These are phyloP conservation scores for Ceratoteleas bidentatus DNA, from an alignment of 1,140 invertebrate species.

Conservation along the genomic window DNA sequence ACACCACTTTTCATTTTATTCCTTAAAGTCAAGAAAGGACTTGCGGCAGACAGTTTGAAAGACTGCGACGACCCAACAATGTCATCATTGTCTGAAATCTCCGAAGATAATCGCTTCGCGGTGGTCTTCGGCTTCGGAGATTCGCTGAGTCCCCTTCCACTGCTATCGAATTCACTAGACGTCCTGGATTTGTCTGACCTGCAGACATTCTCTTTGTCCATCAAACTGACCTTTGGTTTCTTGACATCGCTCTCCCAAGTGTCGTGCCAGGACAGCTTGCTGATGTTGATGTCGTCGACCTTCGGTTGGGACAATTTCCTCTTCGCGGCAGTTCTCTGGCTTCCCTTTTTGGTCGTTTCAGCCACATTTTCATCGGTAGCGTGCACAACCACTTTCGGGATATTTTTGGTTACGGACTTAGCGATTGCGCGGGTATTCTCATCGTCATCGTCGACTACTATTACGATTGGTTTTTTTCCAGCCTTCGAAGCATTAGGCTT, in stretches of 20 bases:
- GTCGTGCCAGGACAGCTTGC: conserved; percentile 36
- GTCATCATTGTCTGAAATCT: conserved; percentile 22
- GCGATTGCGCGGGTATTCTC: not conserved
- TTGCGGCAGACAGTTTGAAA: not conserved
- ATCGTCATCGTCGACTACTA: conserved; percentile 5
- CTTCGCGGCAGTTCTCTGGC: conserved; percentile 3
- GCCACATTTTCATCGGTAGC: not conserved
- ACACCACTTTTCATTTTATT: not conserved
- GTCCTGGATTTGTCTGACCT: conserved; percentile 17
- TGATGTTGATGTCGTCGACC: conserved; percentile 19
- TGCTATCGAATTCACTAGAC: conserved; percentile 28
- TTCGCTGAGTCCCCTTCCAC: conserved; percentile 2
- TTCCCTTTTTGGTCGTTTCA: not conserved
- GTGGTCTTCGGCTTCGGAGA: conserved; percentile 23
- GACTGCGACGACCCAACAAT: conserved; percentile 7
- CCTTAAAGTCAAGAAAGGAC: not conserved
- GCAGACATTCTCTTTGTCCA: conserved; percentile 44
- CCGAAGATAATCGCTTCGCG: conserved; percentile 11
- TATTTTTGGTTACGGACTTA: conserved; percentile 1
- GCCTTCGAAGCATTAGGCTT: not conserved
- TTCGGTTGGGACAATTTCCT: conserved; percentile 28
- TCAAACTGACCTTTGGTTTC: conserved; percentile 29
- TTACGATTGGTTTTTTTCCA: conserved; percentile 17
- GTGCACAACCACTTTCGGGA: conserved; percentile 18
- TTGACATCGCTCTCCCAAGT: conserved; percentile 38